Conservation (phyloP, 2,113 vertebrate genomes). For the Uria aalge region DNA sequence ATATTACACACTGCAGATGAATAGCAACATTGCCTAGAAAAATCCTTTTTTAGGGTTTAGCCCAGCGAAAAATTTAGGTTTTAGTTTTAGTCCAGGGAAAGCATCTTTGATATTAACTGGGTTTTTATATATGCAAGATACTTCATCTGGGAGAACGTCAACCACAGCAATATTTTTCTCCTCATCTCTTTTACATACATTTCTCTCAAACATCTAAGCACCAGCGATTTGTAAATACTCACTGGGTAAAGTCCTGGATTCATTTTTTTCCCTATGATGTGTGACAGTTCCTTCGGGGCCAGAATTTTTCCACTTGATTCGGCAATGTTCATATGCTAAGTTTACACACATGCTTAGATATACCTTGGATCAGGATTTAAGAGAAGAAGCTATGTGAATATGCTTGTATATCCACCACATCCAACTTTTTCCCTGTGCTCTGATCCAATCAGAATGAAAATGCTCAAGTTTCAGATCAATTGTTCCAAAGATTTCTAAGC, state of each 20-base stretch:
- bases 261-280: neutral
- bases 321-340: neutral
- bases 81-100: neutral
- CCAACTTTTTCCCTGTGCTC: neutral
- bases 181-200: neutral
- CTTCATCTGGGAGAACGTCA: neutral
- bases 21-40: neutral
- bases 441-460: neutral
- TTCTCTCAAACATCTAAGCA: neutral
- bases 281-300: neutral
- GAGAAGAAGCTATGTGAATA: neutral
- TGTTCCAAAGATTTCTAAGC: constrained; percentile 7
- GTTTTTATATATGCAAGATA: neutral
- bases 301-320: neutral
- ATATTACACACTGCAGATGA: neutral
- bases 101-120: neutral
- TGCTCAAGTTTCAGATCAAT: neutral
- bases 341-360: neutral
- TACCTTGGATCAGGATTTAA: neutral
- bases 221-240: neutral
- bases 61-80: neutral
- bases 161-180: neutral
- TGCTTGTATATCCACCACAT: neutral
- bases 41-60: neutral
- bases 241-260: neutral